Percentiles rank a stretch among this genome's conserved stretches.
phyloP scores from a whole-genome alignment of 2,797 vertebrate genomes.

The Pelodytes ibericus region DNA sequence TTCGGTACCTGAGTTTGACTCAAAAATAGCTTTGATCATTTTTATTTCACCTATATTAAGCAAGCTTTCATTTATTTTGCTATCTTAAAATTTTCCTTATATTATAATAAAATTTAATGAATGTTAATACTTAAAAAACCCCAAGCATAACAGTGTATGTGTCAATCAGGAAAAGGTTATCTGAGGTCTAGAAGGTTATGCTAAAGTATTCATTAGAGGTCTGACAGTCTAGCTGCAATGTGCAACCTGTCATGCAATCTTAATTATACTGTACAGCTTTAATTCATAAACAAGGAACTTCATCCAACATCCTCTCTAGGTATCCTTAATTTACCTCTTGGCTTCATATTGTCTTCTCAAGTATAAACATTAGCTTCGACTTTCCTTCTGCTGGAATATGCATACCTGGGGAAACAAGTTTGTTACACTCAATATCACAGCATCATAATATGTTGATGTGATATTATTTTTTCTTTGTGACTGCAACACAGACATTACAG shows the following conservation, averaged over 20 bases:
- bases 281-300: conserved; percentile 25
- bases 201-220: conserved; percentile 24
- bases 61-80: no score
- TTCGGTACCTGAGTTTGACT: no score
- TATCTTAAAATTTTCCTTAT: no score
- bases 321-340: conserved; percentile 39
- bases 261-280: conserved; percentile 36
- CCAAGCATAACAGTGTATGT: no score
- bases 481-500: no score
- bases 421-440: conserved; percentile 49
- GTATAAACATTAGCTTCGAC: conserved; percentile 38
- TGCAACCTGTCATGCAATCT: conserved; percentile 44
- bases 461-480: conserved; percentile 3
- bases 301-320: conserved; percentile 12
- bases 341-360: conserved; percentile 30
- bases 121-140: no score
- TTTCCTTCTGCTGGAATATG: conserved; percentile 34
- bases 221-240: conserved; percentile 14
- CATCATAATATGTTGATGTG: conserved; percentile 23
- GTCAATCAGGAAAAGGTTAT: conserved; percentile 4
- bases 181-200: conserved; percentile 31
- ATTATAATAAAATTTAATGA: no score
- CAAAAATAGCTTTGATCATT: no score
- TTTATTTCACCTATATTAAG: no score
- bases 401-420: conserved; percentile 22